A percentile compares a stretch with the other conserved stretches of the same genome.
Evolutionary conservation across 2,797 vertebrate species (phyloP).

Genomic region (Cottoperca gobio): DNA sequence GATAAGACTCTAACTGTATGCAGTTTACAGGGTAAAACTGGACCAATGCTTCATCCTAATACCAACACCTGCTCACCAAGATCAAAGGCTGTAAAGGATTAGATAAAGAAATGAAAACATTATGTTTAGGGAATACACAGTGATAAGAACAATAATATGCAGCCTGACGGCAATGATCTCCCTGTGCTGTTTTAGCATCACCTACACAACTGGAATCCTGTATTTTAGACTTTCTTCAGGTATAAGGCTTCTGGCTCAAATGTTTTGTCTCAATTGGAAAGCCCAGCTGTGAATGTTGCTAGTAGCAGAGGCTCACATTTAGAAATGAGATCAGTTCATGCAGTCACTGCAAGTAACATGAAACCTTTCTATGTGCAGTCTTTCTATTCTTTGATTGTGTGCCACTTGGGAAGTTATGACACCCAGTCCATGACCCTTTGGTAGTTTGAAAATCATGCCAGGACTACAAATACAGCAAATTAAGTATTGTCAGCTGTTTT

Average conservation of each 20-base stretch:
- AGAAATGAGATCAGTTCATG: neutral
- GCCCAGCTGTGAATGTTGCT: conserved; percentile 6
- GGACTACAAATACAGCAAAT: neutral
- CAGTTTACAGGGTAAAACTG: neutral
- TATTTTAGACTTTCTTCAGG: neutral
- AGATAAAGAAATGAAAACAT: conserved; percentile 14
- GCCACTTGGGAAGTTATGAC: neutral
- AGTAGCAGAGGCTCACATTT: conserved; percentile 7
- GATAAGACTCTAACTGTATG: neutral
- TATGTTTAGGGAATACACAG: conserved; percentile 16
- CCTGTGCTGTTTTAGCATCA: conserved; percentile 32
- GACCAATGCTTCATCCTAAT: neutral
- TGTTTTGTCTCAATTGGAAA: neutral
- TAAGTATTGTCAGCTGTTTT: neutral
- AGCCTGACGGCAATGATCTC: conserved; percentile 38
- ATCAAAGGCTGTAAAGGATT: conserved; percentile 38
- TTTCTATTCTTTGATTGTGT: neutral
- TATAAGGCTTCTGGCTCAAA: neutral
- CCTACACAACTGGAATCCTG: neutral
- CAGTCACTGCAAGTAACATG: neutral
- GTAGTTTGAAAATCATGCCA: neutral
- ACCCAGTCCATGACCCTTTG: neutral
- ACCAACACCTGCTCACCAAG: conserved; percentile 67
- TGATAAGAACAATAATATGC: conserved; percentile 29
- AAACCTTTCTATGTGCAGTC: neutral